Conservation (phyloP, 2,797 vertebrate genomes). For the Scolopax rusticola region DNA sequence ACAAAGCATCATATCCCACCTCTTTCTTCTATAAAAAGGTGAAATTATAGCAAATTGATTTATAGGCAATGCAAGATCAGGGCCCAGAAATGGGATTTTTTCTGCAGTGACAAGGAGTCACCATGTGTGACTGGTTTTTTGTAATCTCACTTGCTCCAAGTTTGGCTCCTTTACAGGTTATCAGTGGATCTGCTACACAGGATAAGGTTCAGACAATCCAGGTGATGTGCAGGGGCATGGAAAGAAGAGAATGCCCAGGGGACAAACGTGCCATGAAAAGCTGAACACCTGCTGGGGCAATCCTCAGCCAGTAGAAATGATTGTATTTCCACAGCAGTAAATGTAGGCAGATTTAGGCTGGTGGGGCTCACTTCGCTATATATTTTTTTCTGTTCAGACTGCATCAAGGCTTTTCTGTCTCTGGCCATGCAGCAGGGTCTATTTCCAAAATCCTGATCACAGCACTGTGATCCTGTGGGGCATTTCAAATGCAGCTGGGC, state of each 20-base stretch:
- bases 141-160: neutral
- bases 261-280: constrained; percentile 12
- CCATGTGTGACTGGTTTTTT: neutral
- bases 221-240: neutral
- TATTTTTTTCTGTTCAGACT: neutral
- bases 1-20: neutral
- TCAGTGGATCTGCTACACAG: neutral
- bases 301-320: neutral
- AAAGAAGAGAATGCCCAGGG: neutral
- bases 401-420: neutral
- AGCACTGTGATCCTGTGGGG: neutral
- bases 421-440: neutral
- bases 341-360: neutral
- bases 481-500: neutral
- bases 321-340: neutral
- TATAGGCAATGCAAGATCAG: neutral
- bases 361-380: neutral
- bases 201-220: neutral
- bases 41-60: neutral
- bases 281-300: neutral
- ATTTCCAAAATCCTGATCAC: fast-evolving
- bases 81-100: neutral
- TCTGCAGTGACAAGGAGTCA: neutral
- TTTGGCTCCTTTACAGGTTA: constrained; percentile 43
- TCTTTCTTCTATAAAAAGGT: neutral